Base-by-base conservation (phyloP, 2,797 vertebrate genomes). In the Protosalanx chinensis region DNA sequence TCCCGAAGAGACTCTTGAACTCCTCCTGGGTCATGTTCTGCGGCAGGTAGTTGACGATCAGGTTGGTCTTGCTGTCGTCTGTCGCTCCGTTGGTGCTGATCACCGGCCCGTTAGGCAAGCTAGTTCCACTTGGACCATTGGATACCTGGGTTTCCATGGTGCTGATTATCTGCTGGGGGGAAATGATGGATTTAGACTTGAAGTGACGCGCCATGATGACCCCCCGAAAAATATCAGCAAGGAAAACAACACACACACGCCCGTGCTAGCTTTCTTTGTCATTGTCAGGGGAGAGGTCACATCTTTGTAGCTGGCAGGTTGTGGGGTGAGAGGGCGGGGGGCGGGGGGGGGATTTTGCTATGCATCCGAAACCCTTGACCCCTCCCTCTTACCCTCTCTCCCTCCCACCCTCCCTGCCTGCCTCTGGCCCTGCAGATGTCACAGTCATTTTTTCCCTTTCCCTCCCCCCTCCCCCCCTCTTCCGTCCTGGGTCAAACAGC, bases 11-110 rank as follows among this genome's bases (percentile, higher is more conserved):
- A 82, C 97, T 98, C 88, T 97, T 94, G 84, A 98, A 97, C 87
- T 98, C 97, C 63, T 98, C 97, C 86, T 98, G 97, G 70, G 96
- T 98, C 97, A 98, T 98, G 88, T 95, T 98, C 92, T 98, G 97
- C 81, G 97, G 97, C 91, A 98, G 92, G 88, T 98, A 98, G 91
- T 98, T 98, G 88, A 98, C 97, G 49, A 98, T 98, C 91, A 98
- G 92, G 92, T 98, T 98, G 86, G 97, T 98, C 91, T 98, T 98
- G 93, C 96, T 97, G 92, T 98, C 97, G 0, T 98, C 97, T 0
- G 94, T 94, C 70, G 95, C 93, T 30, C 92, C 86, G 0, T 96
- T 94, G 78, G 94, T 95, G 72, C 93, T 96, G 49, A 96, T 94
- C 85, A 96, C 93, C 27, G 93, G 93, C 86, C 96, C 96, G 0